Conservation (phyloP, 1,140 invertebrate species). For the Neelides sp. region DNA sequence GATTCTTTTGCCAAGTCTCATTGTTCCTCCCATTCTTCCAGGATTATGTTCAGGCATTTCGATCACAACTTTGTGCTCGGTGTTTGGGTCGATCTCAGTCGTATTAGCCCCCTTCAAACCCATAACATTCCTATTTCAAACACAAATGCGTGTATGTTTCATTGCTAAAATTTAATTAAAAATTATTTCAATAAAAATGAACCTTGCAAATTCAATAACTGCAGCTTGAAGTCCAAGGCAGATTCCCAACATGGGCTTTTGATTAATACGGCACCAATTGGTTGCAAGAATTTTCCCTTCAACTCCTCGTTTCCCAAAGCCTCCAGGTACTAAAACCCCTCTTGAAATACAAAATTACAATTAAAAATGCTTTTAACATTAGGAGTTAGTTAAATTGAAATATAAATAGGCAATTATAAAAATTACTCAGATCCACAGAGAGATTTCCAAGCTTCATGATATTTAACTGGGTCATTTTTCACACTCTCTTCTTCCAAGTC, state of each 20-base stretch:
- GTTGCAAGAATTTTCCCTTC: constrained; percentile 93
- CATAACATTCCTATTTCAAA: constrained; percentile 72
- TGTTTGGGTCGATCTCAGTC: constrained; percentile 67
- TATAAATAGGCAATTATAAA: not conserved
- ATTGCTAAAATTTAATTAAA: not conserved
- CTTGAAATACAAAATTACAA: constrained; percentile 40
- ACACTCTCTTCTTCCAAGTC: constrained; percentile 53
- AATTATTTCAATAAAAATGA: constrained; percentile 2
- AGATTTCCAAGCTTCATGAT: constrained; percentile 86
- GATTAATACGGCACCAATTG: constrained; percentile 77
- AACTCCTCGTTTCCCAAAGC: constrained; percentile 89
- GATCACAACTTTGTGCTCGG: constrained; percentile 70
- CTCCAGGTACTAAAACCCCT: constrained; percentile 91
- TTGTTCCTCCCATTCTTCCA: constrained; percentile 89
- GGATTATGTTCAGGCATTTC: constrained; percentile 98
- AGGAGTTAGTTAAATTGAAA: not conserved
- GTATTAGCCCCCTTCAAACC: constrained; percentile 65
- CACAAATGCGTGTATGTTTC: too few relatives aligned
- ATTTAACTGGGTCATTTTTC: constrained; percentile 60
- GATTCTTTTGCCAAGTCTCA: constrained; percentile 83
- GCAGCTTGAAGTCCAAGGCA: constrained; percentile 94
- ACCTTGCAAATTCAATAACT: constrained; percentile 86
- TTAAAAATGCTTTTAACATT: not conserved
- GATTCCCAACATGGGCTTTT: constrained; percentile 86
- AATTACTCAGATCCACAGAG: constrained; percentile 75